Conservation (phyloP, 2,113 vertebrate species). For the Megaleporinus macrocephalus region DNA sequence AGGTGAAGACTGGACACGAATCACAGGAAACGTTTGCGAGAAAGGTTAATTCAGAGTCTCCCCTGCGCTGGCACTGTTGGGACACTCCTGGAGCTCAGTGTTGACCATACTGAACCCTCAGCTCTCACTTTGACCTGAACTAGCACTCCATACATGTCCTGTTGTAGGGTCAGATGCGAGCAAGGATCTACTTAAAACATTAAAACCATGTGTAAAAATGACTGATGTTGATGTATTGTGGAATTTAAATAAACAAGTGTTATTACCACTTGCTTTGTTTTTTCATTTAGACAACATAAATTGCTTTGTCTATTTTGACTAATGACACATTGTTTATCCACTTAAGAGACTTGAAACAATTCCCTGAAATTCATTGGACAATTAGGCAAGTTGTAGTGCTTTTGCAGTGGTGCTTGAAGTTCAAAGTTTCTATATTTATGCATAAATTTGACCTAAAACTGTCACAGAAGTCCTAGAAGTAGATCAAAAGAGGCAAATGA, state of each 20-base stretch:
- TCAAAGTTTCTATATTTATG: too few relatives aligned
- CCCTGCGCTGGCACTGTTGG: background rate
- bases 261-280: slow-evolving; percentile 54
- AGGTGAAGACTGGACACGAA: background rate
- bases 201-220: slow-evolving; percentile 62
- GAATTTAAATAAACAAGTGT: slow-evolving; percentile 77
- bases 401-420: too few relatives aligned
- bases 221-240: slow-evolving; percentile 77
- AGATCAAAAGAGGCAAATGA: too few relatives aligned
- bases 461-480: too few relatives aligned
- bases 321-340: background rate
- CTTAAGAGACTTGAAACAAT: too few relatives aligned
- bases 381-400: background rate
- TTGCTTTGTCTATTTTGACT: background rate
- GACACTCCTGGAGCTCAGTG: slow-evolving; percentile 1
- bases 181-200: slow-evolving; percentile 61
- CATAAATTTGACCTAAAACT: too few relatives aligned
- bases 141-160: slow-evolving; percentile 14
- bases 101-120: slow-evolving; percentile 13
- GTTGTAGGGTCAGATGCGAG: slow-evolving; percentile 56
- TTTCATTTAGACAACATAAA: background rate
- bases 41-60: slow-evolving; percentile 14
- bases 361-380: background rate
- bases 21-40: background rate
- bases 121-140: slow-evolving; percentile 50